Evolutionary conservation across 2,113 vertebrate genomes (phyloP).

Genomic region (Callionymus lyra): DNA sequence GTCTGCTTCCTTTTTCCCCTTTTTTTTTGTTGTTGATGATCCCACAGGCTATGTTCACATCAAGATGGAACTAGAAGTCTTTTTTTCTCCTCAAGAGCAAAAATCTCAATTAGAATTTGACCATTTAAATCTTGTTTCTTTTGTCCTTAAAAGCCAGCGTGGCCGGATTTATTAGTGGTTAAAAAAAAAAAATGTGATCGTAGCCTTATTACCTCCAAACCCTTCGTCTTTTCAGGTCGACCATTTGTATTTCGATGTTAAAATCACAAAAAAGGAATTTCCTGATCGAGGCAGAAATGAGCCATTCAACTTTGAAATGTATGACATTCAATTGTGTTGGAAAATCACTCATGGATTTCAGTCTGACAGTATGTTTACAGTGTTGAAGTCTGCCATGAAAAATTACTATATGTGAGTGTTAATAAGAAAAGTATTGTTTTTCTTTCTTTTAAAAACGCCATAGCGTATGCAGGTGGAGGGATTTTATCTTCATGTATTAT

Average conservation of each 20-base stretch:
- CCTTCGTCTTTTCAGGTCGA: constrained; percentile 3
- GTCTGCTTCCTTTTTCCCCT: constrained; percentile 1
- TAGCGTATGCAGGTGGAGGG: constrained; percentile 86
- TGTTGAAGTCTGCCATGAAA: constrained; percentile 96
- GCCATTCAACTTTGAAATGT: constrained; percentile 21
- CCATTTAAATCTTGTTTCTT: not conserved
- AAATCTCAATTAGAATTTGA: too few relatives aligned
- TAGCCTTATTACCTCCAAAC: not conserved
- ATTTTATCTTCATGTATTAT: constrained; percentile 80
- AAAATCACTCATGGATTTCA: constrained; percentile 70
- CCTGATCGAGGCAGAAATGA: constrained; percentile 24
- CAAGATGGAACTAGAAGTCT: too few relatives aligned
- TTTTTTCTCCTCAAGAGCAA: too few relatives aligned
- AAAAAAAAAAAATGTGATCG: not conserved
- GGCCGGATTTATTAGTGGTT: not conserved
- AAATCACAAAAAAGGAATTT: too few relatives aligned
- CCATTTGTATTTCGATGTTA: too few relatives aligned
- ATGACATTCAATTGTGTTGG: constrained; percentile 17
- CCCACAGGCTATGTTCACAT: too few relatives aligned
- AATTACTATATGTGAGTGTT: constrained; percentile 90
- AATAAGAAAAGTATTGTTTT: constrained; percentile 82
- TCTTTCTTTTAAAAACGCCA: constrained; percentile 77
- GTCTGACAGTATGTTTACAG: constrained; percentile 99
- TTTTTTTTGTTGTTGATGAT: too few relatives aligned
- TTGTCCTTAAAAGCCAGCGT: not conserved